Percentiles rank a stretch among this genome's conserved stretches.
Conservation (phyloP, 1,140 invertebrate genomes). For the Drosophila erecta region DNA sequence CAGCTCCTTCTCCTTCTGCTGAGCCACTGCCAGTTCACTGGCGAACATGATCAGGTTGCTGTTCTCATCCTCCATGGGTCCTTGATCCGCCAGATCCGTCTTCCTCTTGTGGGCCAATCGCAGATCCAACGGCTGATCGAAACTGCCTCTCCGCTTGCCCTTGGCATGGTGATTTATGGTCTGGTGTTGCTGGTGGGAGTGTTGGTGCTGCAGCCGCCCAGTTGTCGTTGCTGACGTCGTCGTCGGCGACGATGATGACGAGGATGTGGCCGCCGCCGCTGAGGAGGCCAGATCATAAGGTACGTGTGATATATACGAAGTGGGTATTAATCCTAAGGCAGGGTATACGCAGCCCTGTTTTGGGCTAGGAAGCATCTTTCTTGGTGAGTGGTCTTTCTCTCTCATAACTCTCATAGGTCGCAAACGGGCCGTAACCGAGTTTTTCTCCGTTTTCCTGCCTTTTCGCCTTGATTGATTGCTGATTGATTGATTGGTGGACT, state of each 20-base stretch:
- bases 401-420: slow-evolving; percentile 86
- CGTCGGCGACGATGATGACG: slow-evolving; percentile 39
- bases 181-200: slow-evolving; percentile 36
- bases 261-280: slow-evolving; percentile 37
- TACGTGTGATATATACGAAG: slow-evolving; percentile 83
- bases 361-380: slow-evolving; percentile 90
- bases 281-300: slow-evolving; percentile 85
- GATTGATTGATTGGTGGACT: slow-evolving; percentile 7
- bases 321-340: slow-evolving; percentile 86
- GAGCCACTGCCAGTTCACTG: slow-evolving; percentile 53
- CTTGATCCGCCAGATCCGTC: slow-evolving; percentile 19
- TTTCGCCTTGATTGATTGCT: slow-evolving; percentile 1
- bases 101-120: slow-evolving; percentile 90
- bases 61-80: slow-evolving; percentile 67
- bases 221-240: slow-evolving; percentile 47
- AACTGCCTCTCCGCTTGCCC: slow-evolving; percentile 81
- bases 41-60: slow-evolving; percentile 67
- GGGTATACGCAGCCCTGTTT: slow-evolving; percentile 90
- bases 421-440: slow-evolving; percentile 28
- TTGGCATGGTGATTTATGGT: slow-evolving; percentile 55
- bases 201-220: slow-evolving; percentile 36
- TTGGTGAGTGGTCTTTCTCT: slow-evolving; percentile 91
- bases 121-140: slow-evolving; percentile 92
- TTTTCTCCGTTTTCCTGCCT: slow-evolving; percentile 15
- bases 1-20: slow-evolving; percentile 74